Conservation (phyloP, 2,113 vertebrate genomes). For the Myotis davidii region DNA sequence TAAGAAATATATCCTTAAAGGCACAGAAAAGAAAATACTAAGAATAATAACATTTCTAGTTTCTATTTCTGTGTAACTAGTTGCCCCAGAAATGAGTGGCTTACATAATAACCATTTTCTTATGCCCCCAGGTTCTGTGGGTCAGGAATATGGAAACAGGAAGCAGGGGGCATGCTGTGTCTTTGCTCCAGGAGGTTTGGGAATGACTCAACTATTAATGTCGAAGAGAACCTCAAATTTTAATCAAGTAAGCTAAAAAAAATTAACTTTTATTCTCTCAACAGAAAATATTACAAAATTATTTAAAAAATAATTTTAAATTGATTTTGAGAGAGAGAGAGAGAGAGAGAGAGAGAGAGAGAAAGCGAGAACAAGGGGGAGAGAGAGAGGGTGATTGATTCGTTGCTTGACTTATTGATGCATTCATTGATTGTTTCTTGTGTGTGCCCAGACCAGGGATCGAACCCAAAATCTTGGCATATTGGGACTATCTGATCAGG, state of each 20-base stretch:
- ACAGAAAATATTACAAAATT: not conserved
- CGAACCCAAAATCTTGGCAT: no score
- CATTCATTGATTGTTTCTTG: no score
- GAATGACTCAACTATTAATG: not conserved
- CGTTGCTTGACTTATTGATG: no score
- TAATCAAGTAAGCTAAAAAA: not conserved
- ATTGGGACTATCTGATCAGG: no score
- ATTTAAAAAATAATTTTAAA: not conserved
- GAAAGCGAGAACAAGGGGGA: rapidly evolving
- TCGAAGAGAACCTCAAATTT: not conserved
- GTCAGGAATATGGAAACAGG: not conserved
- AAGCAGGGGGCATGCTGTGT: not conserved
- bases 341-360: rapidly evolving
- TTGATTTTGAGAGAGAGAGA: no score
- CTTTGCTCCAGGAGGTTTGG: not conserved
- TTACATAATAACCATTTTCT: not conserved
- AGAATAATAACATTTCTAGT: not conserved
- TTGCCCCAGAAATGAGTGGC: not conserved
- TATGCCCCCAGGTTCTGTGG: not conserved
- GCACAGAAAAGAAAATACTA: not conserved
- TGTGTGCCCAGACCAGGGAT: no score
- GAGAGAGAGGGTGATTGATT: no score
- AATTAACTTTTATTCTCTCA: not conserved
- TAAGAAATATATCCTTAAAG: not conserved
- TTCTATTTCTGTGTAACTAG: not conserved